Conservation (phyloP, 2,888 invertebrate species). For the Eugnorisma glareosa region DNA sequence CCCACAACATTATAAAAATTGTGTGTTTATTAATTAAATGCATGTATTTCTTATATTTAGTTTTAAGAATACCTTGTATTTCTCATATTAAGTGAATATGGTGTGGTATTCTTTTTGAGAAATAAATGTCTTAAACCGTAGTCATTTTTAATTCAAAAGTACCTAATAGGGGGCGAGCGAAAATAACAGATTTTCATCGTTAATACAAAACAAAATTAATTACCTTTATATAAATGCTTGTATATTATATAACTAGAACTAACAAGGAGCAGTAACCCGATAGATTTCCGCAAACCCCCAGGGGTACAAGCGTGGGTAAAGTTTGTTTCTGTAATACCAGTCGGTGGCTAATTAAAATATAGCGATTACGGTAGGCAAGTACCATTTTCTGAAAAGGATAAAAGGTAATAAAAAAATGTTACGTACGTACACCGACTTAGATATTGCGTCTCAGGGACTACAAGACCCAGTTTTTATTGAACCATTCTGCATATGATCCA, state of each 20-base stretch:
- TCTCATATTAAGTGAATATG: too few species aligned
- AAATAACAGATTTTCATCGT: neutral
- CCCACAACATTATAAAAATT: too few species aligned
- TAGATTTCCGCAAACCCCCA: conserved; percentile 41
- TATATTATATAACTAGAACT: conserved; percentile 26
- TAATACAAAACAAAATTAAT: conserved; percentile 3
- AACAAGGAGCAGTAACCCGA: conserved; percentile 40
- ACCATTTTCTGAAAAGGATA: neutral
- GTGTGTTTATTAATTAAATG: too few species aligned
- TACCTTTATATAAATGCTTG: conserved; percentile 1
- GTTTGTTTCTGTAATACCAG: conserved; percentile 48
- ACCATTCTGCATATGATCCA: neutral
- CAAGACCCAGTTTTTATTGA: conserved; percentile 15
- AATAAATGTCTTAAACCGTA: too few species aligned
- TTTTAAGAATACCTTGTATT: too few species aligned
- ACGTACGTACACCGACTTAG: neutral
- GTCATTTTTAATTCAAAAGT: too few species aligned
- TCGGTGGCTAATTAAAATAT: conserved; percentile 37
- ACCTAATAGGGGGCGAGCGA: neutral
- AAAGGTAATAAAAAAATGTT: neutral
- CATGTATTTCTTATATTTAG: too few species aligned
- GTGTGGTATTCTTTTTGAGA: too few species aligned
- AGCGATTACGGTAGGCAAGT: conserved; percentile 7
- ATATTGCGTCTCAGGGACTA: neutral
- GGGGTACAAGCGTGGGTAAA: conserved; percentile 46